Conservation (phyloP, 37 sponge, comb jelly and placozoan genomes). For the Ephydatia muelleri region DNA sequence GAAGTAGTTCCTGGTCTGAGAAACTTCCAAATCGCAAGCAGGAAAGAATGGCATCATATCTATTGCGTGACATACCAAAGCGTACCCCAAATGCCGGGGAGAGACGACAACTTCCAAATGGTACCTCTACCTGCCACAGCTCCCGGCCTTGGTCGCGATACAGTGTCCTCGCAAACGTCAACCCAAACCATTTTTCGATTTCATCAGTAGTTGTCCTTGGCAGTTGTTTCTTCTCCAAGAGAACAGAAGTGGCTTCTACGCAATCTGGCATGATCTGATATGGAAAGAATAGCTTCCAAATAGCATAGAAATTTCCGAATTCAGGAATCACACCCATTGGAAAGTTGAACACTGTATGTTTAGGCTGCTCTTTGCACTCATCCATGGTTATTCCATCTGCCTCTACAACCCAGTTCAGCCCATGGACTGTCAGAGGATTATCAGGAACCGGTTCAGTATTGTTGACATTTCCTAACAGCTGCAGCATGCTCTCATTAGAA, state of each 20-base stretch:
- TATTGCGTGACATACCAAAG: background rate
- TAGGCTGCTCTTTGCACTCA: slow-evolving; percentile 1
- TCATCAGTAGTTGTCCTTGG: slow-evolving; percentile 1
- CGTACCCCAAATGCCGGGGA: background rate
- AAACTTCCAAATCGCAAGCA: background rate
- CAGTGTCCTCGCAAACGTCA: background rate
- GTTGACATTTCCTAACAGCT: no score
- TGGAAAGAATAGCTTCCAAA: background rate
- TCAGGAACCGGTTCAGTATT: no score
- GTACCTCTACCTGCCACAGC: background rate
- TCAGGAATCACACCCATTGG: background rate
- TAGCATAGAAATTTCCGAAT: background rate
- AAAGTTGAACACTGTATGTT: background rate
- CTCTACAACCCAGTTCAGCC: no score
- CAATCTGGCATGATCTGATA: background rate
- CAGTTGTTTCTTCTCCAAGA: background rate
- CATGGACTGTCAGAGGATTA: no score
- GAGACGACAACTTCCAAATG: background rate
- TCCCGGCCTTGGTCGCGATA: background rate
- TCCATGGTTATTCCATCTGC: background rate
- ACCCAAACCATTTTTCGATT: background rate
- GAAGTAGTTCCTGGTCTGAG: no score
- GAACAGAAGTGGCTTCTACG: background rate
- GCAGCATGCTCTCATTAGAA: no score
- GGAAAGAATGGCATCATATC: background rate